Evolutionary conservation across 2,888 invertebrate species (phyloP), one percentile per base, ranked within the genome.

Genomic region (Idaea straminata): DNA sequence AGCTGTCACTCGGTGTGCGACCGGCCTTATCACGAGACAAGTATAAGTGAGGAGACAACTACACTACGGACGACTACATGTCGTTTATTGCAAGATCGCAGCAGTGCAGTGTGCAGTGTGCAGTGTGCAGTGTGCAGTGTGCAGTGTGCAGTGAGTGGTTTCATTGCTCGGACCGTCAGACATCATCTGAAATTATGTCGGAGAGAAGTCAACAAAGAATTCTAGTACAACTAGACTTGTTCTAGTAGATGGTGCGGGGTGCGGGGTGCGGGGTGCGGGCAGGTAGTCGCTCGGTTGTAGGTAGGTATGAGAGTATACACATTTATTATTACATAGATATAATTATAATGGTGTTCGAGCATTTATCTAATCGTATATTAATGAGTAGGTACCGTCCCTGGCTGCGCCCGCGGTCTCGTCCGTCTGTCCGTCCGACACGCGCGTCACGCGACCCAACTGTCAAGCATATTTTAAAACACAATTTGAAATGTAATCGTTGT

Each of bases 1-100:
- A 75, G 7, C 61, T 74, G 77, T 74, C 74, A 65, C 60, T 38
- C 62, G 64, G 72, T 69, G 72, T 68, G 69, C 69, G 65, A 62
- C n/a, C 62, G 5, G 62, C 68, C 66, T 70, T 70, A 68, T 35
- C 13, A 57, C 36, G 36, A 58, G 59, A 58, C 66, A 63, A 59
- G 57, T 63, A 61, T 5, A 15, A 58, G 58, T 15, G 15, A 15
- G 15, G 15, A 16, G 58, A 16, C 15, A 58, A 16, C n/a, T n/a
- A n/a, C n/a, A n/a, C n/a, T 1, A 16, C 15, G n/a, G 15, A 16
- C 58, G 58, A 58, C n/a, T 15, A 15, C 58, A 3, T 13, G n/a
- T 6, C 15, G 58, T 58, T 58, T 58, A 58, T 58, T n/a, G 15
- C 15, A 36, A 38, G 38, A 38, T 38, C 6, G 38, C 38, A 38